Evolutionary conservation across 2,888 invertebrate species (phyloP), one percentile per base, ranked within the genome.

Genomic region (Ophion ventricosus): DNA sequence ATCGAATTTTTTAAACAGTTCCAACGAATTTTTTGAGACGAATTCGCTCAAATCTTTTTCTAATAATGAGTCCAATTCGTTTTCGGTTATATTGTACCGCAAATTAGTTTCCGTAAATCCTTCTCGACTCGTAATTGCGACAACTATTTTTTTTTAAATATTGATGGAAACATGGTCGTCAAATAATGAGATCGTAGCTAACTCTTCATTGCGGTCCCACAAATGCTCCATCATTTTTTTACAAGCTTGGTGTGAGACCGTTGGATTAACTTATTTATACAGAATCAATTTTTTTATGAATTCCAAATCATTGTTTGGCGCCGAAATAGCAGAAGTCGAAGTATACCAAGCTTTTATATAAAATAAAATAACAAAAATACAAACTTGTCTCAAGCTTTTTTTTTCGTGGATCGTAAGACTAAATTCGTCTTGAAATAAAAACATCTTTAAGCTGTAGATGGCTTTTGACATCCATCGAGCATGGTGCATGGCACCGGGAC

Each of bases 401-500:
- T 78, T 29, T 78, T 89, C 90, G 35, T 63, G 23, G 1, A 1
- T 54, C 0, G 85, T 87, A 4, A 90, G 49, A 2, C 69, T 61
- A 73, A 89, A 90, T 61, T 89, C 80, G 5, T 82, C 57, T 63
- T 85, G 78, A 73, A 90, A 90, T 26, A 90, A 63, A 75, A 78
- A 90, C 26, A 90, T 90, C 86, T 91, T 90, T 20, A 88, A 85
- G 25, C 81, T 85, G 66, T 89, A 89, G 66, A 90, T 87, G 7
- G 87, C 88, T 79, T 89, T 90, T 1, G 88, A 57, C 88, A 90
- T 88, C 88, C 90, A 91, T 26, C 88, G 63, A 11, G 90, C 89
- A 80, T 89, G 87, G 40, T 88, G 89, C 56, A 88, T 75, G 20
- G 89, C 86, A 75, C 89, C 90, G 29, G 87, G 87, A 73, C 29